Evolutionary conservation across 2,797 vertebrate genomes (phyloP).

Genomic region (Schizopygopsis pylzovi): DNA sequence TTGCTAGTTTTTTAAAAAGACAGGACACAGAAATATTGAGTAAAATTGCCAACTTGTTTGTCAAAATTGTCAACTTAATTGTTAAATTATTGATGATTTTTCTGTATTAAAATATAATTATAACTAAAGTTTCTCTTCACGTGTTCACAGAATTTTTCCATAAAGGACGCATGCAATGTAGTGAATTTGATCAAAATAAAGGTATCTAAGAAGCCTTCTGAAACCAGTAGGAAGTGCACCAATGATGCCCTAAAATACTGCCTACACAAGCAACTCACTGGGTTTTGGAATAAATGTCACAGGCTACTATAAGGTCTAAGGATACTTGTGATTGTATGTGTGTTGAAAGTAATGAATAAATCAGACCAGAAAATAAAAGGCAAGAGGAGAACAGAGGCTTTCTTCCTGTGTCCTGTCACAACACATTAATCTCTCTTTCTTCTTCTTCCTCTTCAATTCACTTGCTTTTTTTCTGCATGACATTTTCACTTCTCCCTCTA

Average conservation of each 20-base stretch:
- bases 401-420: conserved; percentile 32
- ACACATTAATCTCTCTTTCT: conserved; percentile 36
- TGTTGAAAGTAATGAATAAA: conserved; percentile 44
- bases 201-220: neutral
- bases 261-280: neutral
- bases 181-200: neutral
- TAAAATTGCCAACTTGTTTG: neutral
- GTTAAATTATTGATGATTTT: neutral
- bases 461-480: conserved; percentile 17
- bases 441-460: neutral
- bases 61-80: neutral
- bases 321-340: conserved; percentile 21
- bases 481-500: neutral
- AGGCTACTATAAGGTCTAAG: conserved; percentile 16
- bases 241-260: neutral
- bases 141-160: neutral
- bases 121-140: neutral
- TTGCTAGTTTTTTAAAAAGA: neutral
- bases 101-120: neutral
- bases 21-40: neutral
- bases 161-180: neutral
- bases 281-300: conserved; percentile 28
- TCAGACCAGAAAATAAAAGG: conserved; percentile 39
- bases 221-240: neutral
- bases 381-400: conserved; percentile 19